Conservation (phyloP, 1,140 invertebrate species). For the Marisa cornuarietis region DNA sequence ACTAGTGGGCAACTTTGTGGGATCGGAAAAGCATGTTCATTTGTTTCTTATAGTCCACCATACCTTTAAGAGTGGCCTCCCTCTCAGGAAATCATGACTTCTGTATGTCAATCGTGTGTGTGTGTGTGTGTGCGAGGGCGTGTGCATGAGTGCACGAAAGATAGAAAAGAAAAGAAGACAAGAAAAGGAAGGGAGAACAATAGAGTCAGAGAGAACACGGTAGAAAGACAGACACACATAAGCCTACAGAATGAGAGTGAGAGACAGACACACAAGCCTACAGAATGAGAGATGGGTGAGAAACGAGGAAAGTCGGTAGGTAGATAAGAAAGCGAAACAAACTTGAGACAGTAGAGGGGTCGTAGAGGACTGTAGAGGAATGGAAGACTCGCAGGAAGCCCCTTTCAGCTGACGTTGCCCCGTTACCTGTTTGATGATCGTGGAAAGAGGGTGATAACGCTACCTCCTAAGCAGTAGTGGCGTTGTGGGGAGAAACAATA, state of each 20-base stretch:
- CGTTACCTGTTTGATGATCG: too few relatives aligned
- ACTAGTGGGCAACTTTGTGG: not conserved
- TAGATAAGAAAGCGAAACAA: not conserved
- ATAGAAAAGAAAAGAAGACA: too few relatives aligned
- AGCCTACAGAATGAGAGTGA: slow-evolving; percentile 13
- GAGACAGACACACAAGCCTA: not conserved
- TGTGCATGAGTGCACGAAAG: too few relatives aligned
- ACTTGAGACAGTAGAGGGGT: not conserved
- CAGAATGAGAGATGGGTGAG: too few relatives aligned
- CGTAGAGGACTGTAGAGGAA: not conserved
- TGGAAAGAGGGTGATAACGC: too few relatives aligned
- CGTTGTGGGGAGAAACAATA: not conserved
- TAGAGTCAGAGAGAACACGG: not conserved
- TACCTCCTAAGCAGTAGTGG: too few relatives aligned
- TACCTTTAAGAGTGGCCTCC: not conserved
- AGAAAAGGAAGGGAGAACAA: slow-evolving; percentile 7
- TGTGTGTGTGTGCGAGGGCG: not conserved
- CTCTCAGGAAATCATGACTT: not conserved
- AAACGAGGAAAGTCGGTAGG: not conserved
- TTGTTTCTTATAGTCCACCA: not conserved
- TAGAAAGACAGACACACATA: slow-evolving; percentile 3
- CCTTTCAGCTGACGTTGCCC: too few relatives aligned
- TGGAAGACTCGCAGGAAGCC: not conserved
- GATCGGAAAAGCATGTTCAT: not conserved
- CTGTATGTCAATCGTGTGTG: not conserved